These are phyloP conservation scores for Heliconius eleuchia DNA, from an alignment of 1,140 invertebrate genomes.

Conservation along the genomic window DNA sequence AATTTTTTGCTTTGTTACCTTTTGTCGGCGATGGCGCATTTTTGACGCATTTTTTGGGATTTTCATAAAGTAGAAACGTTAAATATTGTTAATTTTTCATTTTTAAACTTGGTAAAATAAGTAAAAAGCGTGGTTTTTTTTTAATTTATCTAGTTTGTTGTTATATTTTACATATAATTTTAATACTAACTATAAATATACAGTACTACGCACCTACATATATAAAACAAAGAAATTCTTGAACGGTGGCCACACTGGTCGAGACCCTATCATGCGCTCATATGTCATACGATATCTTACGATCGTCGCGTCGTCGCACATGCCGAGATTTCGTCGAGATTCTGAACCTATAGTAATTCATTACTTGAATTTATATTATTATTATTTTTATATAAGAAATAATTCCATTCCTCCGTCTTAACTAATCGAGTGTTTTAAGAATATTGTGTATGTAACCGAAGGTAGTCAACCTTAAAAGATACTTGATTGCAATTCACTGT, in stretches of 20 bases:
- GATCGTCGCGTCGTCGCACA: constrained; percentile 55
- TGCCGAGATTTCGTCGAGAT: constrained; percentile 48
- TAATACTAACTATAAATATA: too few species aligned
- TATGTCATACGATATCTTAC: constrained; percentile 69
- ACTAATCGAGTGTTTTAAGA: not conserved
- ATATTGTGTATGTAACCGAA: not conserved
- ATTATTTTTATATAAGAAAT: not conserved
- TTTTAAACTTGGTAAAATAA: too few species aligned
- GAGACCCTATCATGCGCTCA: constrained; percentile 39
- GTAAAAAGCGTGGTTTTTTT: too few species aligned
- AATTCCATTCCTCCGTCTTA: not conserved
- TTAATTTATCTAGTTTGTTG: too few species aligned
- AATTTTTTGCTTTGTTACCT: constrained; percentile 1
- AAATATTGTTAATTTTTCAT: not conserved
- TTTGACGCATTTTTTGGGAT: not conserved
- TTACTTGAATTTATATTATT: constrained; percentile 35
- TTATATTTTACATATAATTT: too few species aligned
- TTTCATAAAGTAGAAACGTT: not conserved
- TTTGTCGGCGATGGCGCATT: not conserved
- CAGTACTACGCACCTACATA: not conserved
- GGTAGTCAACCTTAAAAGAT: too few species aligned
- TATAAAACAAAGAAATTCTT: not conserved
- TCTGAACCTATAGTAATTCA: constrained; percentile 39
- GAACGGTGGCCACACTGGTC: constrained; percentile 38
- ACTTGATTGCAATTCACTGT: too few species aligned